Evolutionary conservation across 2,888 invertebrate species (phyloP).

Genomic region (Torymus auratus): DNA sequence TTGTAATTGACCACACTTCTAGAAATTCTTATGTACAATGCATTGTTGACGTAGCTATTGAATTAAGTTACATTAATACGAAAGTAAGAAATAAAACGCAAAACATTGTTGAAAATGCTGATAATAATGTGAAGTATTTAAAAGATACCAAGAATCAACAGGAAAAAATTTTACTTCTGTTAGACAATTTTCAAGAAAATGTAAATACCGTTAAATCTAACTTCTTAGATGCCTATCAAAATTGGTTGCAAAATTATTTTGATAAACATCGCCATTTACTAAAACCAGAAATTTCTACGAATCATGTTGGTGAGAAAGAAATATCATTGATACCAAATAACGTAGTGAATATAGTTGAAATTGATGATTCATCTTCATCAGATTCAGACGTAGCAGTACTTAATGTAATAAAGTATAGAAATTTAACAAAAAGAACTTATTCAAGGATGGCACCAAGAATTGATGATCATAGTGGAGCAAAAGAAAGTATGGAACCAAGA

Average conservation of each 20-base stretch:
- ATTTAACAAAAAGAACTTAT: neutral
- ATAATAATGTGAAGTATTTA: conserved; percentile 11
- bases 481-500: too few relatives aligned
- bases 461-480: too few relatives aligned
- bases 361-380: conserved; percentile 11
- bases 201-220: conserved; percentile 3
- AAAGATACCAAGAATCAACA: conserved; percentile 13
- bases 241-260: conserved; percentile 20
- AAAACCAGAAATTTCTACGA: too few relatives aligned
- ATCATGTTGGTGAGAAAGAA: neutral
- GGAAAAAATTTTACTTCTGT: conserved; percentile 1
- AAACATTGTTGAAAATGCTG: neutral
- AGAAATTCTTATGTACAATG: conserved; percentile 24
- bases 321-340: neutral
- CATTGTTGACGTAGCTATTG: neutral
- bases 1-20: too few relatives aligned
- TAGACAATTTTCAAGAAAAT: conserved; percentile 16
- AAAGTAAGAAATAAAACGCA: conserved; percentile 8
- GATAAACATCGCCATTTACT: neutral
- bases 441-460: too few relatives aligned
- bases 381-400: conserved; percentile 34
- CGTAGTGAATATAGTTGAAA: conserved; percentile 7
- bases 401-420: conserved; percentile 42
- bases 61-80: neutral
- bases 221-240: conserved; percentile 19